phyloP scores from a whole-genome alignment of 2,888 invertebrate species.

The Spodoptera picta region DNA sequence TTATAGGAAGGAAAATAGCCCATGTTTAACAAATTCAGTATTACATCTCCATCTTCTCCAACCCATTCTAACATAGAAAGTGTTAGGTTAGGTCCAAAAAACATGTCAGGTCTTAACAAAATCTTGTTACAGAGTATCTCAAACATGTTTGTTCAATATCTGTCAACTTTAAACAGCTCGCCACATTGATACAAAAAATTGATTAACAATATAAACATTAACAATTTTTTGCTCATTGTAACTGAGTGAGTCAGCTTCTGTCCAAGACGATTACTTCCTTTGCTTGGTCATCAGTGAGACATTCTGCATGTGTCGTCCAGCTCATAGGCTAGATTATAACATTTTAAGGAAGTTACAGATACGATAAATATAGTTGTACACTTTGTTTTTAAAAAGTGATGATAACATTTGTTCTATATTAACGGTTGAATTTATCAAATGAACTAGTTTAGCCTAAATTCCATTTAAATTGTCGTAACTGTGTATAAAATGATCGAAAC shows the following conservation, averaged over 20 bases:
- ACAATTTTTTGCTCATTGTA: constrained; percentile 60
- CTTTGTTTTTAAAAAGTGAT: constrained; percentile 20
- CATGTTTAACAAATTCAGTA: no score
- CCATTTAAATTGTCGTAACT: constrained; percentile 2
- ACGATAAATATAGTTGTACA: constrained; percentile 22
- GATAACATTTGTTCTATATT: constrained; percentile 29
- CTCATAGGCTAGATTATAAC: constrained; percentile 35
- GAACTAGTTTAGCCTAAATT: constrained; percentile 8
- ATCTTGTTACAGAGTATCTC: constrained; percentile 6
- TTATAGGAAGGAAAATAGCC: no score
- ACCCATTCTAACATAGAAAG: no score
- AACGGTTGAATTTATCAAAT: constrained; percentile 21
- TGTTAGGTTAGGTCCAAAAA: no score
- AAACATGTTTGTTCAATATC: constrained; percentile 21
- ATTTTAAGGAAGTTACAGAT: constrained; percentile 27
- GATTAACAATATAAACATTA: constrained; percentile 53
- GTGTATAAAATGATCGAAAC: neutral
- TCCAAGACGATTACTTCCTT: constrained; percentile 64
- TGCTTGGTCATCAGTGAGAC: constrained; percentile 60
- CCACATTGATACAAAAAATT: constrained; percentile 47
- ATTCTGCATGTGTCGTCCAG: constrained; percentile 37
- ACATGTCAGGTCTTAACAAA: neutral
- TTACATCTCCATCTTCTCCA: no score
- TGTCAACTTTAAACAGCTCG: constrained; percentile 28
- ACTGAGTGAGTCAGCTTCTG: constrained; percentile 61